These are phyloP conservation scores for Sylvietta virens DNA, from an alignment of 2,113 vertebrate genomes.

Conservation along the genomic window DNA sequence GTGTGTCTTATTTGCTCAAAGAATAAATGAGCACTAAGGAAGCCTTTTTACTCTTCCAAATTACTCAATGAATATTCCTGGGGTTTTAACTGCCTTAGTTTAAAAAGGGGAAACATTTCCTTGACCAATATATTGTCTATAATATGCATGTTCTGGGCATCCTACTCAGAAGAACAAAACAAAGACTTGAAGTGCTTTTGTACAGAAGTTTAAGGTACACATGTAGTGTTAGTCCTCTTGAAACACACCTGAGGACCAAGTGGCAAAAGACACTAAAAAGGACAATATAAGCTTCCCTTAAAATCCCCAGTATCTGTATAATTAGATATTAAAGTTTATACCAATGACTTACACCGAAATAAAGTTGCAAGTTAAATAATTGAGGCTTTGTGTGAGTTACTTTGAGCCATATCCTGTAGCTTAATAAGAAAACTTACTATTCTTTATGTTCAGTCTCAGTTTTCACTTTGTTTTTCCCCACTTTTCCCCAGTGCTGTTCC, in stretches of 20 bases:
- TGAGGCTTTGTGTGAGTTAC: constrained; percentile 34
- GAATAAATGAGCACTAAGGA: constrained; percentile 11
- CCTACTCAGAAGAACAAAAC: constrained; percentile 26
- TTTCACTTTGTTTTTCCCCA: neutral
- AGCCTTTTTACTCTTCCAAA: constrained; percentile 39
- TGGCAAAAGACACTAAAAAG: constrained; percentile 45
- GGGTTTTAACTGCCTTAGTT: constrained; percentile 57
- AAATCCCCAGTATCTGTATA: constrained; percentile 44
- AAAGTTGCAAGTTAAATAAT: constrained; percentile 55
- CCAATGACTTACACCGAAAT: constrained; percentile 50
- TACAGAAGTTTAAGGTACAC: constrained; percentile 43
- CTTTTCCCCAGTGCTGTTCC: neutral
- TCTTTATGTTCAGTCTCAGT: neutral
- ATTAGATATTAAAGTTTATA: constrained; percentile 57
- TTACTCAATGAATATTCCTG: constrained; percentile 33
- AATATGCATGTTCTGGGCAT: constrained; percentile 66
- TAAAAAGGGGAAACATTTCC: constrained; percentile 37
- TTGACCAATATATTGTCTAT: constrained; percentile 32
- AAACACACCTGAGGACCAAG: constrained; percentile 21
- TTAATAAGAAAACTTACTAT: neutral
- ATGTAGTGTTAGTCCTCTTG: constrained; percentile 27
- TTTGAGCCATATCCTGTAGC: neutral
- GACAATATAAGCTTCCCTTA: constrained; percentile 55
- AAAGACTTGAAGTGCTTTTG: constrained; percentile 28
- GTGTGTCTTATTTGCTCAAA: constrained; percentile 32